Conservation (phyloP, 2,797 vertebrate genomes). For the Sternotherus odoratus region DNA sequence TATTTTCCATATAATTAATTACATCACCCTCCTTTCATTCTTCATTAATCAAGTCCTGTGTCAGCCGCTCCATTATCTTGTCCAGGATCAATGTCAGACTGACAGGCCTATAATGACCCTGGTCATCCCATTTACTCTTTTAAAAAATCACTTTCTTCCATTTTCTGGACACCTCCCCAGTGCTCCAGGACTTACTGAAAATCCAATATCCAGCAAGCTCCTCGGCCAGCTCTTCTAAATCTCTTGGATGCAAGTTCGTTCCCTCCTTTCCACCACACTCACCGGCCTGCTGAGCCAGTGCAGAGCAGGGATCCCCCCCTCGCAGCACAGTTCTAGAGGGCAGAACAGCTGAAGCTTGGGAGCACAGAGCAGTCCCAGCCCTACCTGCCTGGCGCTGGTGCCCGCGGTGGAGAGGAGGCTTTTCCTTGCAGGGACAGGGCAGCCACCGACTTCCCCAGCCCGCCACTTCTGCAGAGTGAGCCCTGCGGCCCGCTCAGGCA, state of each 20-base stretch:
- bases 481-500: no score
- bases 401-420: no score
- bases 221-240: background rate
- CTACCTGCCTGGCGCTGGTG: no score
- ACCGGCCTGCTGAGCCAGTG: no score
- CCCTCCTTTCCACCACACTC: background rate
- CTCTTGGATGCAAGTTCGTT: background rate
- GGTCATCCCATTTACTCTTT: background rate
- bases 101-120: background rate
- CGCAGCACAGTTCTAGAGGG: no score
- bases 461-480: no score
- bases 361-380: no score
- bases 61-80: background rate
- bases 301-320: no score
- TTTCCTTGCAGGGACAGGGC: no score
- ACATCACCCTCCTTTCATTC: background rate
- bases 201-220: background rate
- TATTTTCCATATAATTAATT: background rate
- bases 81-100: background rate
- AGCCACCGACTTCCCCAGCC: no score
- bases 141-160: background rate
- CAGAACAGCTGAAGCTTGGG: no score
- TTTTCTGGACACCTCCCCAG: background rate
- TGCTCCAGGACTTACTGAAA: background rate
- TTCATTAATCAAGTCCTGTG: background rate